Conservation (phyloP, 2,113 vertebrate species). For the Crotalus viridis region DNA sequence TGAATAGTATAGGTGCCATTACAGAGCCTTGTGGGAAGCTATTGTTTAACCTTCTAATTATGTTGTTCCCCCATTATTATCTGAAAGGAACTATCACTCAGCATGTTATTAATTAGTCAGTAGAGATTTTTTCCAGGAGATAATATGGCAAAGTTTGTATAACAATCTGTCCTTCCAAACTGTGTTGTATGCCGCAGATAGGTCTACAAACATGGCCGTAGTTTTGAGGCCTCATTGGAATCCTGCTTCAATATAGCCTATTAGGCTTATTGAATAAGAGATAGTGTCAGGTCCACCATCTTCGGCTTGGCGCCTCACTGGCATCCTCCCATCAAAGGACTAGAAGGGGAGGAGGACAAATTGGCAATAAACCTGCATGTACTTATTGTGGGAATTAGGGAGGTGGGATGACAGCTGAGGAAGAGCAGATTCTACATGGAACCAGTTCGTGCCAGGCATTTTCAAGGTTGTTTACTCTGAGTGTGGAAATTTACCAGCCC, state of each 20-base stretch:
- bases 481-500: not conserved
- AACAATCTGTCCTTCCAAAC: not conserved
- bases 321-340: not conserved
- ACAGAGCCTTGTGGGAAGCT: too few species aligned
- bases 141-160: not conserved
- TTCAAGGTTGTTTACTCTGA: not conserved
- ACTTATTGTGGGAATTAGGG: not conserved
- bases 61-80: not conserved
- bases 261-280: not conserved
- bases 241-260: not conserved
- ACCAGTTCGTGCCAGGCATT: not conserved
- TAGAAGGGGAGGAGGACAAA: not conserved
- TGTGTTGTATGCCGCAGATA: not conserved
- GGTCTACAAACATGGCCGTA: not conserved
- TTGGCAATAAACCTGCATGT: not conserved
- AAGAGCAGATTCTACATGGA: not conserved
- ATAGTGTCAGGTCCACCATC: not conserved
- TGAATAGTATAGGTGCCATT: too few species aligned
- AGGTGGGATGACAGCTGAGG: not conserved
- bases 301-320: not conserved
- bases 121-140: not conserved
- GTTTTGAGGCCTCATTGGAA: not conserved
- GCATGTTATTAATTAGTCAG: not conserved
- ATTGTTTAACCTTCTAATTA: not conserved
- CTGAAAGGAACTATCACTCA: not conserved